Evolutionary conservation across 2,797 vertebrate species (phyloP).

Genomic region (Eulemur albifrons): DNA sequence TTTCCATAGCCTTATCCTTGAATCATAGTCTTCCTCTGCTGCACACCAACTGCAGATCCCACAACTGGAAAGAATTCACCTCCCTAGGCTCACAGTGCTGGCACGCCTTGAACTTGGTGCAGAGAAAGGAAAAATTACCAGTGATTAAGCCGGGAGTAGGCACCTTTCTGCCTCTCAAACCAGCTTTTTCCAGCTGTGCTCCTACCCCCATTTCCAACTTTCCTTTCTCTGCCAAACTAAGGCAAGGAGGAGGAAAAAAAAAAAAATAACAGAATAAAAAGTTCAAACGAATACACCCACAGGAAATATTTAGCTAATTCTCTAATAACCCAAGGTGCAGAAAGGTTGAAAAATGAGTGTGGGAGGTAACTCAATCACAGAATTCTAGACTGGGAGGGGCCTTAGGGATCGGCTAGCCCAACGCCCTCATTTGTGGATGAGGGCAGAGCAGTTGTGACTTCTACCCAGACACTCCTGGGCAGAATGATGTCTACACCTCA

Average conservation of each 20-base stretch:
- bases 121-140: slow-evolving; percentile 9
- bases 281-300: slow-evolving; percentile 41
- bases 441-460: not conserved
- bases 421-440: not conserved
- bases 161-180: not conserved
- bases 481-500: not conserved
- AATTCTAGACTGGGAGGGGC: not conserved
- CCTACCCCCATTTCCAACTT: slow-evolving; percentile 20
- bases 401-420: not conserved
- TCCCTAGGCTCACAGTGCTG: not conserved
- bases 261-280: slow-evolving; percentile 37
- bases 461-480: not conserved
- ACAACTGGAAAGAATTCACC: not conserved
- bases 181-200: slow-evolving; percentile 17
- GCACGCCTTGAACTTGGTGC: not conserved
- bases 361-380: not conserved
- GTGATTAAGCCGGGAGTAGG: not conserved
- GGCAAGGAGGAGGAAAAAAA: not conserved
- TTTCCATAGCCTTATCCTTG: slow-evolving; percentile 52
- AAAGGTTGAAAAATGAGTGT: slow-evolving; percentile 41
- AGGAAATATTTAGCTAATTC: slow-evolving; percentile 59
- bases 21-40: slow-evolving; percentile 5
- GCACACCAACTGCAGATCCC: not conserved
- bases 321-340: slow-evolving; percentile 44
- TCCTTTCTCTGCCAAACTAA: slow-evolving; percentile 28